Evolutionary conservation across 2,888 invertebrate genomes (phyloP).

Genomic region (Drosophila lacicola): DNA sequence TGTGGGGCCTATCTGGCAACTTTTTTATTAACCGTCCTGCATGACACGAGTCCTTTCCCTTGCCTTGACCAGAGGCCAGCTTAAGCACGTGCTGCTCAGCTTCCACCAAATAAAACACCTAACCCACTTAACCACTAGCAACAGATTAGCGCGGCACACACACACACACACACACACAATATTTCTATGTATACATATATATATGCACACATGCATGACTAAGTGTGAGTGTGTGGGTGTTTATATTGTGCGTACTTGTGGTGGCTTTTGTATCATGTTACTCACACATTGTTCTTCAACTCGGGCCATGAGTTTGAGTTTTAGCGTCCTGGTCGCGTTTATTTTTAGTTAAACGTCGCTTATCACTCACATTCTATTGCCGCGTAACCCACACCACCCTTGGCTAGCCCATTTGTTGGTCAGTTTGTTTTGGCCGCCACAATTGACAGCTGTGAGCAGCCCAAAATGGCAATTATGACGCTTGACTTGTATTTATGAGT

Average conservation of each 20-base stretch:
- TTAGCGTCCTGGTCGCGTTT: constrained; percentile 30
- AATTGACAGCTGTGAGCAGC: constrained; percentile 10
- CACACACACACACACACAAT: background rate
- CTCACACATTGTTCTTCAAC: constrained; percentile 44
- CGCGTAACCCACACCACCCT: background rate
- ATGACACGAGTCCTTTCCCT: background rate
- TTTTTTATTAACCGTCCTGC: constrained; percentile 5
- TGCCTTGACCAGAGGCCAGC: constrained; percentile 1
- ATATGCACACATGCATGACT: background rate
- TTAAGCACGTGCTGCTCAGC: constrained; percentile 28
- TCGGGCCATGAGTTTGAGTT: constrained; percentile 48
- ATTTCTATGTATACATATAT: background rate
- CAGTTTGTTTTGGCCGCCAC: constrained; percentile 2
- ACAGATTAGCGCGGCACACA: constrained; percentile 14
- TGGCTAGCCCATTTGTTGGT: background rate
- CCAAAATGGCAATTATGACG: constrained; percentile 66
- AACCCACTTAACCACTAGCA: constrained; percentile 13
- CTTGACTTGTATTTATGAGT: constrained; percentile 65
- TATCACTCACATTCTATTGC: constrained; percentile 40
- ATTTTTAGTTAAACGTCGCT: constrained; percentile 63
- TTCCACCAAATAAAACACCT: constrained; percentile 17
- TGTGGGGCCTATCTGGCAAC: background rate
- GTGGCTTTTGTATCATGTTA: constrained; percentile 52
- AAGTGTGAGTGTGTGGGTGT: constrained; percentile 4
- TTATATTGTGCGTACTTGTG: constrained; percentile 43